Evolutionary conservation across 2,888 invertebrate species (phyloP), one percentile per base, ranked within the genome.

Genomic region (Pterostichus niger): DNA sequence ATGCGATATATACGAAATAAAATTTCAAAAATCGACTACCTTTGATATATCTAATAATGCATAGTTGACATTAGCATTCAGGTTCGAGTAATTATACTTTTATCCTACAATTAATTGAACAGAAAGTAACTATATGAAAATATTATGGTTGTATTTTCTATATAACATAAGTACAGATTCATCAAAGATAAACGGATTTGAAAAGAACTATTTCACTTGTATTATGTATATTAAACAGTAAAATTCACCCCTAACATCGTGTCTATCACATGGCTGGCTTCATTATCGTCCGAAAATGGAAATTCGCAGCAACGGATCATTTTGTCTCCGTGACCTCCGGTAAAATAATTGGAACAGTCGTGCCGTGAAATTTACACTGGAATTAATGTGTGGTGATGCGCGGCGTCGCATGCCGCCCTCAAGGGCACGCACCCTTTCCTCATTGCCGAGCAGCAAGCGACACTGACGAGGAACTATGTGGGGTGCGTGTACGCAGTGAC

Each of bases 341-440:
- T 81, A 71, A 73, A 82, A 82, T 82, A 82, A 82, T 82, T 82
- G 82, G 75, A 82, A 75, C 75, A 54, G 82, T 82, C 75, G 82
- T 82, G 46, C 59, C 82, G 75, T 82, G 75, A 82, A 82, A 82
- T 82, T 82, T 75, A 59, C 75, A 75, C 59, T 59, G 75, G 49
- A 82, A 82, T 82, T 82, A 82, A 82, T 82, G 82, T 61, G 82
- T 73, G 81, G 56, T 81, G 80, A 80, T 80, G 80, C 64, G 71
- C 35, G 46, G 13, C 15, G 61, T 61, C 78, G 46, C 54, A 15
- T 54, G 4, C 17, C 31, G 7, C 33, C 54, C 40, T 33, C 56
- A 52, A 52, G 35, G 56, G 77, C 56, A 31, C 59, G 59, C 31
- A 31, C 31, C 11, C 59, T 10, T 5, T 15, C 49, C n/a, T 2